Conservation (phyloP, 2,113 vertebrate species). For the Gopherus flavomarginatus region DNA sequence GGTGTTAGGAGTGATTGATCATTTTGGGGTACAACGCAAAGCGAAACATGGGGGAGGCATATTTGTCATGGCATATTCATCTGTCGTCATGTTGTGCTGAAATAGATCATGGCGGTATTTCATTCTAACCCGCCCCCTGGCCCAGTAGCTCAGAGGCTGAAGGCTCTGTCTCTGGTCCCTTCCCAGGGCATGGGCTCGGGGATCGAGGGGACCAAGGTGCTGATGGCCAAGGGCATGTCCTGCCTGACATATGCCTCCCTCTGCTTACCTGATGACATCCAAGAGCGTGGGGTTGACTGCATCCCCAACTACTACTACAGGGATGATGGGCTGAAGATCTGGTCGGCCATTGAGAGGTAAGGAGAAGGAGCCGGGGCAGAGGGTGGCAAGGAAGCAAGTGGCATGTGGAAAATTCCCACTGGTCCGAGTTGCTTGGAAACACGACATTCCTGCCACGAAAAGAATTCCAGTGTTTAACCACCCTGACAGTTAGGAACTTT, state of each 20-base stretch:
- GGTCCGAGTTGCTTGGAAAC: background rate
- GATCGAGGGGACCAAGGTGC: background rate
- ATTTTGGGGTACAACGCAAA: no score
- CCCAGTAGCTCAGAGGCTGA: background rate
- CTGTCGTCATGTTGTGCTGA: accelerated
- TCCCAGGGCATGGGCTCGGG: background rate
- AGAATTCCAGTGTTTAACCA: no score
- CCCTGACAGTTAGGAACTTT: no score
- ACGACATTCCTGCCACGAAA: background rate
- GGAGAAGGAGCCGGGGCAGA: no score
- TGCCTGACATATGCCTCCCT: slow-evolving; percentile 78
- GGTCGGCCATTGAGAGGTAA: slow-evolving; percentile 78
- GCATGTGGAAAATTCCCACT: no score
- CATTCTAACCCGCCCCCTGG: background rate
- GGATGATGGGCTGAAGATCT: slow-evolving; percentile 82
- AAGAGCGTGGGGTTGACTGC: slow-evolving; percentile 66
- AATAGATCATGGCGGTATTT: background rate
- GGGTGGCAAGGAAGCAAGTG: background rate
- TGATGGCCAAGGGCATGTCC: slow-evolving; percentile 59
- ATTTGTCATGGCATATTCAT: background rate
- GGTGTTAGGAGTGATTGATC: no score
- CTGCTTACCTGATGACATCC: slow-evolving; percentile 80
- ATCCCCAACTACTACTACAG: slow-evolving; percentile 83
- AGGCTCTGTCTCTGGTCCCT: background rate
- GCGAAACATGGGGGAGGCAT: no score